Conservation (phyloP, 2,888 invertebrate species). For the Poecilus cupreus region DNA sequence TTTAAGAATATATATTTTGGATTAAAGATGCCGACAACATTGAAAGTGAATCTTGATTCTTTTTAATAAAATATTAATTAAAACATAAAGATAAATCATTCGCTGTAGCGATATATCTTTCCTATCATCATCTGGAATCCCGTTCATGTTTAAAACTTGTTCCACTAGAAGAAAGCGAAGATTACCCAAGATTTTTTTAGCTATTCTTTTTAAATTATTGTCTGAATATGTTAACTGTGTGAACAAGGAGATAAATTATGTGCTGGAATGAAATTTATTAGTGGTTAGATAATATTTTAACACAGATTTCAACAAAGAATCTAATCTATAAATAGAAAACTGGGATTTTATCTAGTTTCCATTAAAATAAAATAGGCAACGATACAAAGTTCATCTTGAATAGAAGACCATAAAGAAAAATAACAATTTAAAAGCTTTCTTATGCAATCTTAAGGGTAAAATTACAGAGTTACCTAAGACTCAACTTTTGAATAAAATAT, state of each 20-base stretch:
- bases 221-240: too few species aligned
- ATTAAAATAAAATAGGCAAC: too few species aligned
- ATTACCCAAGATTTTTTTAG: background rate
- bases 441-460: too few species aligned
- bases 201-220: background rate
- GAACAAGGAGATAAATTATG: background rate
- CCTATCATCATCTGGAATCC: background rate
- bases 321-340: too few species aligned
- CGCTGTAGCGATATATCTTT: background rate
- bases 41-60: background rate
- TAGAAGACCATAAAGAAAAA: too few species aligned
- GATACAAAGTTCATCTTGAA: too few species aligned
- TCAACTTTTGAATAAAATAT: too few species aligned
- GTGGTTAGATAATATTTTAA: background rate
- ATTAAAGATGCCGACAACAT: background rate
- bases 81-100: slow-evolving; percentile 9
- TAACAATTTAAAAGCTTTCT: too few species aligned
- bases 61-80: background rate
- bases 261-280: background rate
- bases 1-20: background rate
- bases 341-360: too few species aligned
- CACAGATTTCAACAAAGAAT: background rate
- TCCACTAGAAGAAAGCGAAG: background rate
- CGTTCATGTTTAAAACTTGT: background rate
- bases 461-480: too few species aligned